Conservation (phyloP, 1,140 invertebrate genomes). For the Oryctes rhinoceros region DNA sequence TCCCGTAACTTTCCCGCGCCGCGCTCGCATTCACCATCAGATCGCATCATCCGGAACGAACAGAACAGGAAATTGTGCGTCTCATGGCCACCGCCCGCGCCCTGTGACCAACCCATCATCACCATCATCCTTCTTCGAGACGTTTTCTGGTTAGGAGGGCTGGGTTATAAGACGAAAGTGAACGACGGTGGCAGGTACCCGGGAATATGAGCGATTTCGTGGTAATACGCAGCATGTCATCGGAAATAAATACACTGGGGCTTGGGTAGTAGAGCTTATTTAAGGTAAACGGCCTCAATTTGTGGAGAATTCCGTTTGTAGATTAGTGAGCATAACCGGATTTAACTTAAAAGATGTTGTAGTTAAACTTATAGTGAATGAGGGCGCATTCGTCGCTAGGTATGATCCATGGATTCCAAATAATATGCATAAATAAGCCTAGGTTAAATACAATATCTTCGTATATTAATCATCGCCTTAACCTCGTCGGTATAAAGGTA, state of each 20-base stretch:
- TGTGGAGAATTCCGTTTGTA: neutral
- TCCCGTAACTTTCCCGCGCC: neutral
- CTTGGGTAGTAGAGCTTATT: neutral
- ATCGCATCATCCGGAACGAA: slow-evolving; percentile 18
- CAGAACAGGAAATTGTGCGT: slow-evolving; percentile 36
- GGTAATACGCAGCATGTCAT: neutral
- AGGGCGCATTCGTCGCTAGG: too few species aligned
- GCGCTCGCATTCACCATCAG: neutral
- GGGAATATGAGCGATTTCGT: neutral
- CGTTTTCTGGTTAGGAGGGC: neutral
- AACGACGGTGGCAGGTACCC: neutral
- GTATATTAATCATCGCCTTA: too few species aligned
- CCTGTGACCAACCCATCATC: slow-evolving; percentile 8
- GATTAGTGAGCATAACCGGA: neutral
- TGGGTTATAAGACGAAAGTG: neutral
- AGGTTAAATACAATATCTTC: too few species aligned
- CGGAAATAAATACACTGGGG: neutral
- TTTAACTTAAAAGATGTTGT: too few species aligned
- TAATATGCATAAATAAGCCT: too few species aligned
- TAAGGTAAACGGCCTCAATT: neutral
- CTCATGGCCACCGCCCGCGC: neutral
- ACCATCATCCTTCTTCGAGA: neutral
- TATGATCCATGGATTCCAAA: too few species aligned
- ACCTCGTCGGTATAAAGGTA: too few species aligned
- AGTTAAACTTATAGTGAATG: too few species aligned